Evolutionary conservation across 2,113 vertebrate genomes (phyloP).

Genomic region (Menura novaehollandiae): DNA sequence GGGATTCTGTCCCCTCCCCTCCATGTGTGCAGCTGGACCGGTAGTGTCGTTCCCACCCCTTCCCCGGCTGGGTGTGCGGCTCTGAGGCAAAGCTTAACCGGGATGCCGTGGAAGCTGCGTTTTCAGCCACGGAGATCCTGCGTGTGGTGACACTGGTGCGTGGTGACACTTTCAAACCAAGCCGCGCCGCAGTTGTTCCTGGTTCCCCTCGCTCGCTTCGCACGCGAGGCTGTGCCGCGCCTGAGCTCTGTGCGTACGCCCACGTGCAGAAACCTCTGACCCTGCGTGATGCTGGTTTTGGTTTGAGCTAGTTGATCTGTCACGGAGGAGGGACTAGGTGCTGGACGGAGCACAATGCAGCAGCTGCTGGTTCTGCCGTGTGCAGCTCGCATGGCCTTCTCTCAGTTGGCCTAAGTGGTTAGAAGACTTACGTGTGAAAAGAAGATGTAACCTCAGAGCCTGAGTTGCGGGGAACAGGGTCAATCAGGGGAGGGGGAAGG

Average conservation of each 20-base stretch:
- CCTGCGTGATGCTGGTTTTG: accelerated
- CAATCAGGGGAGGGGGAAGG: background rate
- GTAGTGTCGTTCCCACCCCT: accelerated
- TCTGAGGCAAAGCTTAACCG: background rate
- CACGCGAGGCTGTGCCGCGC: accelerated
- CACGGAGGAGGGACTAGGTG: background rate
- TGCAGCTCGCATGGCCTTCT: background rate
- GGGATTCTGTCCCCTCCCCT: too few species aligned
- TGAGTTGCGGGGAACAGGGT: background rate
- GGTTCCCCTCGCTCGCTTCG: too few species aligned
- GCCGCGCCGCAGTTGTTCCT: accelerated
- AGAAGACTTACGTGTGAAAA: background rate
- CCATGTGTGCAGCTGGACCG: accelerated
- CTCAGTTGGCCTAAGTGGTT: background rate
- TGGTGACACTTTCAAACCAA: background rate
- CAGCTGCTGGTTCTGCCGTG: too few species aligned
- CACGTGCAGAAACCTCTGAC: accelerated
- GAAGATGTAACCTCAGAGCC: background rate
- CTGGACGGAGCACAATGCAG: accelerated
- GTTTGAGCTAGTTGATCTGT: background rate
- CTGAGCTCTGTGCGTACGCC: background rate
- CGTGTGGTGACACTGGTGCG: background rate
- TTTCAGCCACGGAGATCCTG: background rate
- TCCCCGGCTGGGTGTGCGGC: background rate
- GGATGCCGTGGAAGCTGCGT: background rate